Evolutionary conservation across 37 sponge, comb jelly and placozoan genomes (phyloP), one percentile per base, ranked within the genome.

Genomic region (Dysidea cf. avara): DNA sequence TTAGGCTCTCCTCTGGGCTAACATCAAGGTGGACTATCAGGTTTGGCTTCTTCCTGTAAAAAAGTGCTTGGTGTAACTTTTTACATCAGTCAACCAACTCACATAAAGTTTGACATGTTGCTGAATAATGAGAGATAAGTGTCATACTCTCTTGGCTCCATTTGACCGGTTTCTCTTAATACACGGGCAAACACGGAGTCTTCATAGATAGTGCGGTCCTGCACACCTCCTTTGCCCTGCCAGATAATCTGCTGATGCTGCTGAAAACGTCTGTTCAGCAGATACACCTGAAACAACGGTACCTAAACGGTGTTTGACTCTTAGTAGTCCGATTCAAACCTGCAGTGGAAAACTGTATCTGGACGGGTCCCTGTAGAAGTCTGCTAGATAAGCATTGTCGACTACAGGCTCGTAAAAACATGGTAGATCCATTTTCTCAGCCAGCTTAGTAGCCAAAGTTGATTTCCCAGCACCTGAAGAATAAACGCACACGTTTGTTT

Each of bases 51-150:
- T 96, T 96, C 93, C 97, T 96, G 56, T 0, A 86, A 68, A 2
- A 31, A 29, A 24, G 2, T 25, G n/a, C n/a, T 31, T 11, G 14
- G 22, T 29, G 39, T 3, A 22, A 24, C 18, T 46, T 6, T 49
- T 21, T 43, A 31, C 39, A 18, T 18, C 31, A 21, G 17, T 31
- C 31, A 7, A 3, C 39, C 9, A 22, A 13, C 85, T 69, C 35
- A 96, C 97, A 96, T 92, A 71, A 96, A 96, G 64, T 96, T 96
- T 35, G 97, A 96, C 90, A 96, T 86, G 81, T 96, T 96, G 90
- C 93, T 96, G 79, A 96, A 96, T 31, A 96, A 84, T 0, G 94
- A 93, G 6, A 56, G 25, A 59, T 96, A 96, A 1, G 97, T 96
- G 22, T 86, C 64, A 61, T 89, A 92, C 54, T 96, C 97, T 56